Evolutionary conservation across 2,888 invertebrate species (phyloP), one percentile per base, ranked within the genome.

Genomic region (Torymus aiolomorphi): DNA sequence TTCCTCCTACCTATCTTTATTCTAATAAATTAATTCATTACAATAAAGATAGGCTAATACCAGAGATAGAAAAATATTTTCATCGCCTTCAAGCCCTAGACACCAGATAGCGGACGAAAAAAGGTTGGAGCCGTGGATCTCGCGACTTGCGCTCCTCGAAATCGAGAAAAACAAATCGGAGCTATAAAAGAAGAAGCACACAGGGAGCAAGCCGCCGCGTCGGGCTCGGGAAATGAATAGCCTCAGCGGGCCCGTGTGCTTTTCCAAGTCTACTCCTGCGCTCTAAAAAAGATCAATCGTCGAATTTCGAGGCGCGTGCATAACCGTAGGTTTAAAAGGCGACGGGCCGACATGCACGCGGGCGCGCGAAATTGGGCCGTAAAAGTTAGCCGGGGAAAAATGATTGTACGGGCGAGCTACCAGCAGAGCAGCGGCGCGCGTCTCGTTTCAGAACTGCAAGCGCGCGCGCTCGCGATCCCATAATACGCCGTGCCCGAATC

Each of bases 401-500:
- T 70, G 76, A 76, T 63, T 20, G 51, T 52, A 20, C 57, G 70
- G 42, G n/a, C 74, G 71, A 57, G 62, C 80, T 62, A 73, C 73
- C 62, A 54, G 14, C 52, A 59, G 74, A 31, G 42, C 66, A 54
- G 61, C 65, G 72, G 56, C 65, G 18, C 16, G 66, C 56, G 52
- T 56, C 52, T 63, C 71, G 65, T 18, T 65, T 31, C 57, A 18
- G 8, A 18, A 42, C 57, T 31, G 18, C n/a, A 42, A 42, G 42
- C 18, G 51, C 76, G 56, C 63, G 61, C 66, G 66, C 67, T 18
- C 63, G 61, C 66, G 66, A 70, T 75, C 71, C 72, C 78, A 72
- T 78, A 78, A 81, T 81, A 81, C 63, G 71, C 78, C 31, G 31
- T 67, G 65, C 82, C 83, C 80, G 80, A 82, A 83, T 83, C 83